These are phyloP conservation scores for Lagopus muta DNA, from an alignment of 2,113 vertebrate genomes.

Conservation along the genomic window DNA sequence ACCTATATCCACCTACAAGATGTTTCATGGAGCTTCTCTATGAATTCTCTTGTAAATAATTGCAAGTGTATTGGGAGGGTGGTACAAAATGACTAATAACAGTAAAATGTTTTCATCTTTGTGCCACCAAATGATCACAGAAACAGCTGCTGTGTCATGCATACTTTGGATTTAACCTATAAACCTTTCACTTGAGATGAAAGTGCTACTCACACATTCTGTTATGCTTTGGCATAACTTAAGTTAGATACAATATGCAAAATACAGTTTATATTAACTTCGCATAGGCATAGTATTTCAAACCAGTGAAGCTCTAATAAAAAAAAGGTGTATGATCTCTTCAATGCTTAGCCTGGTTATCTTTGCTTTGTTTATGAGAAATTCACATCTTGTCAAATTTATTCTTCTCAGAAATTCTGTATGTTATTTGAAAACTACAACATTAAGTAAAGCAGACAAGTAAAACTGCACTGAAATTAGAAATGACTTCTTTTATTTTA, in stretches of 20 bases:
- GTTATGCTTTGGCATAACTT: background rate
- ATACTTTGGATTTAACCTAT: background rate
- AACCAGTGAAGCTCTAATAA: background rate
- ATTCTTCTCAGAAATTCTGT: background rate
- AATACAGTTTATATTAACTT: background rate
- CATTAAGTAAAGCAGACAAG: background rate
- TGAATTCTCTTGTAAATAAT: accelerated
- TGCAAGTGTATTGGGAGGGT: background rate
- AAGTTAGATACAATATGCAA: background rate
- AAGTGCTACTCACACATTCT: background rate
- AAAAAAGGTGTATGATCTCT: background rate
- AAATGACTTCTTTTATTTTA: background rate
- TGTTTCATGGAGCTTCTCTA: background rate
- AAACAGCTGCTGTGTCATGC: background rate
- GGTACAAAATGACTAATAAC: background rate
- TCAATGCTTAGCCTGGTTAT: background rate
- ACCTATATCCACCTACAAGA: background rate
- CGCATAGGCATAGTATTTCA: background rate
- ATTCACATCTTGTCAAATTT: background rate
- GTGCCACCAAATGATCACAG: background rate
- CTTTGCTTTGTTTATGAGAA: background rate
- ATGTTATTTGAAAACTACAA: background rate
- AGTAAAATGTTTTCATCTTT: background rate
- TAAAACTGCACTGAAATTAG: background rate
- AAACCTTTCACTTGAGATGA: background rate